Evolutionary conservation across 2,113 vertebrate species (phyloP), one percentile per base, ranked within the genome.

Genomic region (Oceanodroma tethys): DNA sequence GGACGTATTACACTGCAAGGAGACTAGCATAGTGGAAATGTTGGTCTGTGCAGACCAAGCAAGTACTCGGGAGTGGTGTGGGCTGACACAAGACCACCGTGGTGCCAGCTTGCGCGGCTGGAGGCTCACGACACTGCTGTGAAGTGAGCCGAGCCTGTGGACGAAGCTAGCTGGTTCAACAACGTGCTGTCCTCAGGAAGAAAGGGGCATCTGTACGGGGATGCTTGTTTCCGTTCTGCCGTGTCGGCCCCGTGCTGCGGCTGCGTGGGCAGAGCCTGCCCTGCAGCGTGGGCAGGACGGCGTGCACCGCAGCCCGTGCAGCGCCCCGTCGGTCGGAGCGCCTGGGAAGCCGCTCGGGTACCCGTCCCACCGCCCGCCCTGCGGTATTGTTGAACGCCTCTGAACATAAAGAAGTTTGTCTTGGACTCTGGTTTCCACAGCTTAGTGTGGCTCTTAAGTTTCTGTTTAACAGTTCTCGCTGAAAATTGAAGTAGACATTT

Each of bases 231-330:
- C 53, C 1, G 1, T 22, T n/a, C 6, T n/a, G 34, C 60, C 0
- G 0, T 29, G 36, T 11, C 0, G 6, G 4, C 43, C 21, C 16
- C 0, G 6, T 59, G 68, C 43, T 1, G 1, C 53, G 45, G 10
- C 52, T 32, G 5, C 1, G 11, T n/a, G 30, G 40, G 40, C 66
- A 70, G 38, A 53, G 47, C 27, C 34, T n/a, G 22, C 59, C 38
- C 42, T 15, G 10, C 27, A 10, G 21, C 9, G 2, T 4, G 27
- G 74, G 66, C 58, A n/a, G 58, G 40, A 16, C 2, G 1, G 23
- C 2, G 1, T 7, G 50, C 4, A 2, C 40, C 1, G 2, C 38
- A 13, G 53, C 53, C 40, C 3, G 2, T 23, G 30, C n/a, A 10
- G 29, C 4, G 2, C 48, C 34, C 16, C 3, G 42, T 7, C 13